These are phyloP conservation scores for Achatina immaculata DNA, from an alignment of 1,140 invertebrate genomes.

Conservation along the genomic window DNA sequence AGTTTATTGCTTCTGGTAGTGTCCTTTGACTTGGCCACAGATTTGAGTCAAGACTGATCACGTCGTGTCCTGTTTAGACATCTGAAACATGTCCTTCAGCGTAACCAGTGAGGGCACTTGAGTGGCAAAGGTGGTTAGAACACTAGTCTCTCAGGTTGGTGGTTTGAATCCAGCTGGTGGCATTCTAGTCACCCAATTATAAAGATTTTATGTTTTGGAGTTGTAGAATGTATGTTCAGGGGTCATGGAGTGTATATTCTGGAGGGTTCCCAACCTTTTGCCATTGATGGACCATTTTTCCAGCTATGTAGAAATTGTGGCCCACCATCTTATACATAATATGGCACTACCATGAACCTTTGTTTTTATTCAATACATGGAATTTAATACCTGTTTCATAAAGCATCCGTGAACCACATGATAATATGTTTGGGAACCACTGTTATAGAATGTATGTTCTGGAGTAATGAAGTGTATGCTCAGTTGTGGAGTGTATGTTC, in stretches of 20 bases:
- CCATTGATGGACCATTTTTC: not conserved
- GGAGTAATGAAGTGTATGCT: not conserved
- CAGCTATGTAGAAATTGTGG: not conserved
- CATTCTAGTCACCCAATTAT: too few relatives aligned
- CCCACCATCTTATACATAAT: not conserved
- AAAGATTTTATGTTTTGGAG: too few relatives aligned
- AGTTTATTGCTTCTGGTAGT: too few relatives aligned
- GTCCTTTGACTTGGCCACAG: too few relatives aligned
- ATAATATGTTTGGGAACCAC: too few relatives aligned
- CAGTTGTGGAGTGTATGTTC: not conserved
- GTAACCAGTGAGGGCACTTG: too few relatives aligned
- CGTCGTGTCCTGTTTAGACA: too few relatives aligned
- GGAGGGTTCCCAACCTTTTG: not conserved
- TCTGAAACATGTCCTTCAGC: too few relatives aligned
- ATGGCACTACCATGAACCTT: not conserved
- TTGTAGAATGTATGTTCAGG: not conserved
- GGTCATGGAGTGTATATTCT: not conserved
- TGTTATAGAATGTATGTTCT: not conserved
- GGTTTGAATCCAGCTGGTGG: too few relatives aligned
- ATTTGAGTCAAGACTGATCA: too few relatives aligned
- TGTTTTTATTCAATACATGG: not conserved
- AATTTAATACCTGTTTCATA: not conserved
- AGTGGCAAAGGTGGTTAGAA: too few relatives aligned
- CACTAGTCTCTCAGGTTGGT: too few relatives aligned
- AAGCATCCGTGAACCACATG: not conserved